phyloP scores from a whole-genome alignment of 2,888 invertebrate species.

The Cremastobaeus sp. region DNA sequence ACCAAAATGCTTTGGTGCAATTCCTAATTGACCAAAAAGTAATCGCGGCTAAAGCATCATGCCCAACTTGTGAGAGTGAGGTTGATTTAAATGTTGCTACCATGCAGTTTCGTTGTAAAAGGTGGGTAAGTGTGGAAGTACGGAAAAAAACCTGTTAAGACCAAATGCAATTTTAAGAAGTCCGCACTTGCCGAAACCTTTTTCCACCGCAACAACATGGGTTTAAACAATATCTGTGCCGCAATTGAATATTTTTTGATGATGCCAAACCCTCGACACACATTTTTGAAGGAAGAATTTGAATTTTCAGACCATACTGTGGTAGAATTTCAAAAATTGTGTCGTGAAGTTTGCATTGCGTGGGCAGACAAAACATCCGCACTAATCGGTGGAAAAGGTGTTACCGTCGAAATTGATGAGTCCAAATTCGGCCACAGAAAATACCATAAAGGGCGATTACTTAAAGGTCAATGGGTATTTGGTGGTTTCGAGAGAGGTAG shows the following conservation, averaged over 20 bases:
- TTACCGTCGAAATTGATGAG: slow-evolving; percentile 53
- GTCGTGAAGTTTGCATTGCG: not conserved
- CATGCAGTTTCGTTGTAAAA: too few species aligned
- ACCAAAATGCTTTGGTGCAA: too few species aligned
- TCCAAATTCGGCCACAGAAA: slow-evolving; percentile 53
- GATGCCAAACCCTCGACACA: not conserved
- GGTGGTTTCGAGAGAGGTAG: slow-evolving; percentile 44
- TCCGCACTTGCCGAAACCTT: not conserved
- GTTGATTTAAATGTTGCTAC: too few species aligned
- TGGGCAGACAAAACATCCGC: not conserved
- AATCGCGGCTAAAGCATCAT: too few species aligned
- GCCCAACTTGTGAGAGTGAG: too few species aligned
- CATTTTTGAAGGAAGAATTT: not conserved
- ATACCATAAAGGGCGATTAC: slow-evolving; percentile 46
- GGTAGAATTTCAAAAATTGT: not conserved
- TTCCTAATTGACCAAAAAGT: too few species aligned
- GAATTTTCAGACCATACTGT: not conserved
- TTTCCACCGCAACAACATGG: not conserved
- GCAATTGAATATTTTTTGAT: slow-evolving; percentile 4
- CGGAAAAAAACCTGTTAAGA: too few species aligned
- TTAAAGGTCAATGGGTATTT: slow-evolving; percentile 57
- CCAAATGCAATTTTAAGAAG: not conserved
- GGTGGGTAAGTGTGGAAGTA: too few species aligned
- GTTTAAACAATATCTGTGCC: not conserved
- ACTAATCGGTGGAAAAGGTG: not conserved